Evolutionary conservation across 2,888 invertebrate species (phyloP).

Genomic region (Hybos culiciformis): DNA sequence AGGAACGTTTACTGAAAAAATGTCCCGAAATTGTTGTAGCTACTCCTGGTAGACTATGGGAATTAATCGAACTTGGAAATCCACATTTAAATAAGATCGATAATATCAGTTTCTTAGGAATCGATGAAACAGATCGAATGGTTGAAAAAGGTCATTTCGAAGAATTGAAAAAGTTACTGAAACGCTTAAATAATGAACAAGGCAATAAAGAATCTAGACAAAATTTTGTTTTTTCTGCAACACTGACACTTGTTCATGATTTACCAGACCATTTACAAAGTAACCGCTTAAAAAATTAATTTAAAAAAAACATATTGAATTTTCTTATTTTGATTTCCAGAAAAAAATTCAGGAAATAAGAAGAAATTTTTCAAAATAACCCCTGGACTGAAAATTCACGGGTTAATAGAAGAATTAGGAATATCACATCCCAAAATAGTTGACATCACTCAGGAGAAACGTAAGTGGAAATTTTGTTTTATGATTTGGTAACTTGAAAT

Average conservation of each 20-base stretch:
- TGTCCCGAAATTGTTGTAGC: constrained; percentile 91
- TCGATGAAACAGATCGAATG: constrained; percentile 99
- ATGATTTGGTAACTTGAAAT: background rate
- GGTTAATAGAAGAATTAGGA: constrained; percentile 65
- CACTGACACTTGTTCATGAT: constrained; percentile 81
- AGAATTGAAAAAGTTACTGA: constrained; percentile 70
- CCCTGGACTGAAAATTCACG: constrained; percentile 59
- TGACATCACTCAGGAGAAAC: constrained; percentile 68
- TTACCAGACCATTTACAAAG: constrained; percentile 58
- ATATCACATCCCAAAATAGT: constrained; percentile 84
- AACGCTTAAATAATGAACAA: constrained; percentile 60
- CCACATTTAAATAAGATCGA: constrained; percentile 58
- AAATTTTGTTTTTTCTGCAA: constrained; percentile 96
- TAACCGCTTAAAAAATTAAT: constrained; percentile 21
- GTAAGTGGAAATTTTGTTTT: constrained; percentile 33
- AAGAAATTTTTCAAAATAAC: constrained; percentile 48
- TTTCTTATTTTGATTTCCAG: constrained; percentile 16
- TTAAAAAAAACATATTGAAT: background rate
- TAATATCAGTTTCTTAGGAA: constrained; percentile 72
- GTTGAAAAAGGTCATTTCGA: constrained; percentile 91
- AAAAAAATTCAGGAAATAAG: constrained; percentile 26
- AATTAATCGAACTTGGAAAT: constrained; percentile 68
- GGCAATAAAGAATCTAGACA: constrained; percentile 51
- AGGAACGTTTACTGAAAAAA: constrained; percentile 67
- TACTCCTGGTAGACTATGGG: constrained; percentile 96